phyloP scores from a whole-genome alignment of 2,797 vertebrate species.

The Tinamus major region DNA sequence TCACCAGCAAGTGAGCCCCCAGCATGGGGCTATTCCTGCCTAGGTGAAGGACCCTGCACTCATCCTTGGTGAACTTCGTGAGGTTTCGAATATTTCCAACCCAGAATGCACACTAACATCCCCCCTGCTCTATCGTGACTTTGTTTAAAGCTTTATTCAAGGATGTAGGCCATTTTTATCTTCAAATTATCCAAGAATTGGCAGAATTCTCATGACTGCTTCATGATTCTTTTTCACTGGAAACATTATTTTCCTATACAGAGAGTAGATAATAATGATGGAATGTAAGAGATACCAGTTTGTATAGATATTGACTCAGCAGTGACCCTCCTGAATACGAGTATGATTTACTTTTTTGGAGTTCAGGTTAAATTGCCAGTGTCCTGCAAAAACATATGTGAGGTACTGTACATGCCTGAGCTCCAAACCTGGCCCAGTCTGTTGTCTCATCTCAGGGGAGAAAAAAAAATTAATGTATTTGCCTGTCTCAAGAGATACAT shows the following conservation, averaged over 20 bases:
- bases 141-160: not conserved
- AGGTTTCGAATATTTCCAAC: not conserved
- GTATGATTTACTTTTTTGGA: not conserved
- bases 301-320: not conserved
- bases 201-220: not conserved
- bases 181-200: not conserved
- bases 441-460: not conserved
- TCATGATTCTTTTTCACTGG: not conserved
- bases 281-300: not conserved
- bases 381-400: not conserved
- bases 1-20: too few relatives aligned
- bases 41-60: too few relatives aligned
- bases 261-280: not conserved
- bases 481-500: not conserved
- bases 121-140: fast-evolving
- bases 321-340: not conserved
- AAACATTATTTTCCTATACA: not conserved
- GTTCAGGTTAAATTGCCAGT: not conserved
- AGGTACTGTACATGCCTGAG: not conserved
- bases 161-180: not conserved
- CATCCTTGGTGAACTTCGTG: too few relatives aligned
- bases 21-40: too few relatives aligned
- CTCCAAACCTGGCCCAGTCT: not conserved
- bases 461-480: not conserved
- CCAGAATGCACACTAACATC: not conserved